phyloP scores from a whole-genome alignment of 2,113 vertebrate genomes.

The Gadus macrocephalus region DNA sequence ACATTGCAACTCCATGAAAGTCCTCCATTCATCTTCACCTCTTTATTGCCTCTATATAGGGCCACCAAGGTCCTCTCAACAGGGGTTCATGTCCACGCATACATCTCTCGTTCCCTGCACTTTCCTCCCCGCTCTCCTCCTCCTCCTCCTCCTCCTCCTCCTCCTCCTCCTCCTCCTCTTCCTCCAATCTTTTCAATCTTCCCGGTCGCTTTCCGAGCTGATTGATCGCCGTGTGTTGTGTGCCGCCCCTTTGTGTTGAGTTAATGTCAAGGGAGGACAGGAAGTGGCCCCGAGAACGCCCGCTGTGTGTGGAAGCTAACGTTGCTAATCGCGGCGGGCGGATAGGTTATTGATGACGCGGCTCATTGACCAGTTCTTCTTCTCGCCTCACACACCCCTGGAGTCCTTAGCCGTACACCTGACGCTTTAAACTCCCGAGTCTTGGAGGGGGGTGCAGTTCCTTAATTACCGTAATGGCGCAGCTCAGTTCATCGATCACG shows the following conservation, averaged over 20 bases:
- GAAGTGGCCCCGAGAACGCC: conserved; percentile 20
- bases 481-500: too few species aligned
- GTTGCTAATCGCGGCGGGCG: conserved; percentile 26
- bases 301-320: conserved; percentile 21
- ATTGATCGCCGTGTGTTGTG: conserved; percentile 19
- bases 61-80: too few species aligned
- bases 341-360: conserved; percentile 15
- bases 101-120: too few species aligned
- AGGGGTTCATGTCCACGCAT: too few species aligned
- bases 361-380: conserved; percentile 16
- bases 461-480: neutral
- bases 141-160: neutral
- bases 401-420: neutral
- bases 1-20: neutral
- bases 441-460: neutral
- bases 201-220: neutral
- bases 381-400: conserved; percentile 14
- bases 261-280: conserved; percentile 26
- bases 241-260: conserved; percentile 7
- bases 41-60: too few species aligned
- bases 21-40: neutral
- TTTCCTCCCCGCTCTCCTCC: too few species aligned
- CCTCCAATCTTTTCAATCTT: neutral
- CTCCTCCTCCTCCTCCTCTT: conserved; percentile 22
- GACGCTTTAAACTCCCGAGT: neutral